Conservation (phyloP, 2,113 vertebrate species). For the Geococcyx californianus region DNA sequence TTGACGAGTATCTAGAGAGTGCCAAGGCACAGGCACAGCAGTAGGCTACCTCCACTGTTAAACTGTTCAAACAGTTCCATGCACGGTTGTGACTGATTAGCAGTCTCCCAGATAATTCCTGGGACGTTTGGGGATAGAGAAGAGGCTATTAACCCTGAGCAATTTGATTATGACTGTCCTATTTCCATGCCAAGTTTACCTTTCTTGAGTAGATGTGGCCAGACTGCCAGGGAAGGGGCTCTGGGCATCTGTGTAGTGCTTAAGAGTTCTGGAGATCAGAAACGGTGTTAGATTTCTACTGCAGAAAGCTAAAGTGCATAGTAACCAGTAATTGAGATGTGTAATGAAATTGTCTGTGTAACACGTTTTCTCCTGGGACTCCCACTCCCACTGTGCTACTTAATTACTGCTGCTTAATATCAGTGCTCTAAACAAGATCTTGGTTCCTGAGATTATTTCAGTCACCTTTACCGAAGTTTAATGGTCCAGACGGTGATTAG, state of each 20-base stretch:
- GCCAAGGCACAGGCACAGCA: not conserved
- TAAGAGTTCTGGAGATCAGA: not conserved
- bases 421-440: not conserved
- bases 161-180: not conserved
- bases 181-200: not conserved
- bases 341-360: not conserved
- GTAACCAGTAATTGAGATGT: not conserved
- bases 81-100: not conserved
- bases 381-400: not conserved
- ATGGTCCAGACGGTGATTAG: not conserved
- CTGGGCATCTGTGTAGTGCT: not conserved
- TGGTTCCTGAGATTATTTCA: not conserved
- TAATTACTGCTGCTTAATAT: conserved; percentile 30
- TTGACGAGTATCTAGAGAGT: not conserved
- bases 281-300: not conserved
- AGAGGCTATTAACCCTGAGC: not conserved
- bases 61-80: not conserved
- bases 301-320: not conserved
- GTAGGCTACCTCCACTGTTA: not conserved
- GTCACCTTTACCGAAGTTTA: conserved; percentile 51
- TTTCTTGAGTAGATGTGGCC: not conserved
- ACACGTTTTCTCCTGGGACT: not conserved
- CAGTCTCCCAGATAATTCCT: not conserved
- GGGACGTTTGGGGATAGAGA: not conserved
- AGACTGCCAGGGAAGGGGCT: not conserved